Conservation (phyloP, 1,140 invertebrate species). For the Drosophila busckii region DNA sequence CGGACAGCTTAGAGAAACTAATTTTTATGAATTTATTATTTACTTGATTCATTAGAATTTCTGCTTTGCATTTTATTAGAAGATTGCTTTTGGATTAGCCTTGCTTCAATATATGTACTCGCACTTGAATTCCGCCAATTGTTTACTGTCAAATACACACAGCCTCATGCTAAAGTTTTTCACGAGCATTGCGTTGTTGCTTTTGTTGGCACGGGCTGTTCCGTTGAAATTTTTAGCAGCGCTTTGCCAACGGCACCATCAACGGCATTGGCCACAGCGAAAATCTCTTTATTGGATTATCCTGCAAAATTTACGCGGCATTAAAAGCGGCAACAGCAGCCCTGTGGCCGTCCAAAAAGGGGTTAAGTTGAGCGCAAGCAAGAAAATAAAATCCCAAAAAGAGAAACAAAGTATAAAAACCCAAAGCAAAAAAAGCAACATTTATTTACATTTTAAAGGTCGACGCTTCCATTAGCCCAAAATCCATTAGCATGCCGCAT, state of each 20-base stretch:
- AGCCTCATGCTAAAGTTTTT: constrained; percentile 13
- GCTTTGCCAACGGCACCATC: constrained; percentile 29
- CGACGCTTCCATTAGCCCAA: constrained; percentile 64
- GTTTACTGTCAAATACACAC: constrained; percentile 55
- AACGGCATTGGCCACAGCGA: constrained; percentile 54
- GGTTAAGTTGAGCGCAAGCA: constrained; percentile 45
- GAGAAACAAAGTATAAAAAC: not conserved
- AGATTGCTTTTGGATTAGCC: too few species aligned
- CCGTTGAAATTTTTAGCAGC: constrained; percentile 43
- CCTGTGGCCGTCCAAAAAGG: constrained; percentile 31
- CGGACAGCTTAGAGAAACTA: too few species aligned
- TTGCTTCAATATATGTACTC: too few species aligned
- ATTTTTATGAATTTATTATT: too few species aligned
- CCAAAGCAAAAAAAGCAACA: constrained; percentile 18
- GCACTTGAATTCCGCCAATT: constrained; percentile 48
- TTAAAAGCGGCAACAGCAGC: constrained; percentile 57
- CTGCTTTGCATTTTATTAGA: too few species aligned
- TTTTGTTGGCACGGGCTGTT: constrained; percentile 25
- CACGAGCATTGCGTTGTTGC: constrained; percentile 13
- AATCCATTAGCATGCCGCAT: constrained; percentile 67
- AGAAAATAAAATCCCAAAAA: not conserved
- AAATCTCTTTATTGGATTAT: constrained; percentile 76
- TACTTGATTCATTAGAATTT: too few species aligned
- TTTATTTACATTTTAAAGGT: constrained; percentile 75
- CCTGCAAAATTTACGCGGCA: constrained; percentile 75